phyloP scores from a whole-genome alignment of 2,113 vertebrate genomes.

The western clawed frog (Xenopus tropicalis) region UCB_Xtro_10.0 CM004451.2:27935001-27935500 shows the following conservation, averaged over 20 bases:
- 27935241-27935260: constrained; percentile 23
- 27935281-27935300: constrained; percentile 3
- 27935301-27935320: background rate
- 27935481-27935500: background rate
- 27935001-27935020: too few relatives aligned
- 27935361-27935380: background rate
- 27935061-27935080: too few relatives aligned
- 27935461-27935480: background rate
- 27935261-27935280: background rate
- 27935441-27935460: background rate
- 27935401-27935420: background rate
- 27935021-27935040: too few relatives aligned
- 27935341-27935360: background rate
- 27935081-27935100: background rate
- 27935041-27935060: too few relatives aligned
- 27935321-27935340: constrained; percentile 10
- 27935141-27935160: background rate
- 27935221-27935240: constrained; percentile 8
- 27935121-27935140: background rate
- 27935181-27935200: constrained; percentile 13
- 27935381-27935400: background rate
- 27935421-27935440: background rate
- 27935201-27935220: background rate
- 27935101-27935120: background rate
- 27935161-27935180: background rate